A percentile compares a stretch with the other conserved stretches of the same genome.
phyloP scores from a whole-genome alignment of 2,797 vertebrate species.

The Etheostoma perlongum region DNA sequence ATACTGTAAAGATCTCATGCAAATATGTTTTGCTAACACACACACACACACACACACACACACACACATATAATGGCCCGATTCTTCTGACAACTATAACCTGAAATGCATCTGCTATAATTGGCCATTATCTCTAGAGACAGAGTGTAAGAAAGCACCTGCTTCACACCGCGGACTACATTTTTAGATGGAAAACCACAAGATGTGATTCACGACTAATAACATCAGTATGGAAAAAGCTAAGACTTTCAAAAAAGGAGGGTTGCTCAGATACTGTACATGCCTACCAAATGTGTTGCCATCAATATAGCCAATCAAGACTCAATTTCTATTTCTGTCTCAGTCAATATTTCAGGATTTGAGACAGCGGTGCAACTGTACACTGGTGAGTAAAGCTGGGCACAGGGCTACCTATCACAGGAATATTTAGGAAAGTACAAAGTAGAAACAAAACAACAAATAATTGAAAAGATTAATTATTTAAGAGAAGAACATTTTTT shows the following conservation, averaged over 20 bases:
- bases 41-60: constrained; percentile 2
- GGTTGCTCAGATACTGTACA: constrained; percentile 30
- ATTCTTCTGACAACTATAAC: constrained; percentile 64
- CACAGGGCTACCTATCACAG: constrained; percentile 10
- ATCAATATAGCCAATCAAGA: constrained; percentile 29
- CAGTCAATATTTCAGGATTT: constrained; percentile 41
- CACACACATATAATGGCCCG: constrained; percentile 6
- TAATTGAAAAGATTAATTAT: not conserved
- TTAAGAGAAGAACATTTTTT: not conserved
- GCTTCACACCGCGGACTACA: constrained; percentile 41
- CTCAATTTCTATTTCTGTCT: constrained; percentile 34
- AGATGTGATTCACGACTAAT: constrained; percentile 23
- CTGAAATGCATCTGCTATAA: constrained; percentile 71
- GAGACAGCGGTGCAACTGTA: constrained; percentile 15
- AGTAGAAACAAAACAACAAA: not conserved
- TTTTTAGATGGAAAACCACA: constrained; percentile 31
- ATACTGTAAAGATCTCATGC: constrained; percentile 3
- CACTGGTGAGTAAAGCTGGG: not conserved
- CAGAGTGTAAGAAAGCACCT: constrained; percentile 23
- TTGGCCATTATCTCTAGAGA: constrained; percentile 75
- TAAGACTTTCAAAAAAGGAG: constrained; percentile 1
- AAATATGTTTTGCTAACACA: not conserved
- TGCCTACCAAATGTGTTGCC: not conserved
- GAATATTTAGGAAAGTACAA: not conserved
- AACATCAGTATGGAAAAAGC: constrained; percentile 16